Evolutionary conservation across 2,113 vertebrate species (phyloP).

Genomic region (Lepidothrix coronata): DNA sequence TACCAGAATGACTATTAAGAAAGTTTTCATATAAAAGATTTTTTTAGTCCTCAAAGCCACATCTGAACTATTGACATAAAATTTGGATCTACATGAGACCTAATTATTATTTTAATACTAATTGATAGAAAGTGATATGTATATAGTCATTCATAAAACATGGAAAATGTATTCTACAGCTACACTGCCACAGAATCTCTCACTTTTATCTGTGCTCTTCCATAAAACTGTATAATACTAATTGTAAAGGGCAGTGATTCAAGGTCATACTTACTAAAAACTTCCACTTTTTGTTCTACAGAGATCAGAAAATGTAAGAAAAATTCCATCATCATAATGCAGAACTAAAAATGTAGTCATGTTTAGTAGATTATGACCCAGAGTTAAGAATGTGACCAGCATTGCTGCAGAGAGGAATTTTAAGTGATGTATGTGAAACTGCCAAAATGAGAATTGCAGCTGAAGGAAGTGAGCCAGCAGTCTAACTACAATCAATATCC

Average conservation of each 20-base stretch:
- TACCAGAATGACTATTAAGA: neutral
- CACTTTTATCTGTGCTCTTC: neutral
- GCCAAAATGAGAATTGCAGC: neutral
- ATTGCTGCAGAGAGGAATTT: neutral
- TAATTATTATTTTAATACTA: neutral
- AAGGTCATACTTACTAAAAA: neutral
- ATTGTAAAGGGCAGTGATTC: neutral
- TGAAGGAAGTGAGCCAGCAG: neutral
- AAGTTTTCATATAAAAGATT: neutral
- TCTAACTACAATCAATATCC: conserved; percentile 37
- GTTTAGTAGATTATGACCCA: neutral
- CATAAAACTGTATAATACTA: neutral
- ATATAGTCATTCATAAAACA: neutral
- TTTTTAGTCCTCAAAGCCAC: neutral
- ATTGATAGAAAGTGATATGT: neutral
- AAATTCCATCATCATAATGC: neutral
- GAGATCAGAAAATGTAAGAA: neutral
- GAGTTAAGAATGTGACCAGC: neutral
- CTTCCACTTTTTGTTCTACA: neutral
- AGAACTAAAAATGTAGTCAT: neutral
- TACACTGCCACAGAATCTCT: neutral
- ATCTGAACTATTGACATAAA: neutral
- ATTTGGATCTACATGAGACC: neutral
- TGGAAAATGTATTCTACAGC: neutral
- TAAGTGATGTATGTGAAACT: neutral